phyloP scores from a whole-genome alignment of 2,888 invertebrate species.

The Apamea monoglypha region DNA sequence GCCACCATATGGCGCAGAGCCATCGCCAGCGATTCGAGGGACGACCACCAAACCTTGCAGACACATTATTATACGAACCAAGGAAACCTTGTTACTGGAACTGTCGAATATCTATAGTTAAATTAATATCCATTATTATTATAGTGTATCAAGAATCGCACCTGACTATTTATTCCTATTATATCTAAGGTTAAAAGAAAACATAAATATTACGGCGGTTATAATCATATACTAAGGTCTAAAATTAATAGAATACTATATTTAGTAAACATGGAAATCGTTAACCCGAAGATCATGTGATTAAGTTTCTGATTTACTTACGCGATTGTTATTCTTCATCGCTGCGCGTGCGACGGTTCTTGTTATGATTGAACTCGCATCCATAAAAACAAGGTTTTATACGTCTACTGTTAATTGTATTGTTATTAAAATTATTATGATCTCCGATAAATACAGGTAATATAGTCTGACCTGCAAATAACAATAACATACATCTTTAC shows the following conservation, averaged over 20 bases:
- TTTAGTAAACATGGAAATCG: conserved; percentile 19
- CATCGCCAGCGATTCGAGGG: conserved; percentile 74
- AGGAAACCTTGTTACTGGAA: conserved; percentile 64
- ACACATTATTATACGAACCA: conserved; percentile 54
- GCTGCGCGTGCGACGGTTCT: conserved; percentile 3
- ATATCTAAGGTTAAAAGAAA: background rate
- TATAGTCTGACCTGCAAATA: conserved; percentile 9
- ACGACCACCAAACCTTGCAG: conserved; percentile 76
- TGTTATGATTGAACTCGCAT: conserved; percentile 28
- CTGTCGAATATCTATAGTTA: background rate
- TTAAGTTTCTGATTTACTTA: conserved; percentile 36
- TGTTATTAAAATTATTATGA: conserved; percentile 12
- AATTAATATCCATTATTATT: background rate
- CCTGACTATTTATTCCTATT: background rate
- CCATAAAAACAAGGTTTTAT: conserved; percentile 12
- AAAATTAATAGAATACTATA: conserved; percentile 22
- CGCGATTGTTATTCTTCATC: conserved; percentile 21
- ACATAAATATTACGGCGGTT: background rate
- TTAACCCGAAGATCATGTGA: conserved; percentile 1
- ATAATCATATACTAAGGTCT: background rate
- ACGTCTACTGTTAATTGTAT: conserved; percentile 10
- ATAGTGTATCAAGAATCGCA: background rate
- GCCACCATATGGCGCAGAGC: conserved; percentile 85
- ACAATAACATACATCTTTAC: conserved; percentile 8
- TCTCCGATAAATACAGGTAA: conserved; percentile 9